Evolutionary conservation across 2,113 vertebrate genomes (phyloP), one percentile per base, ranked within the genome.

Genomic region (Calidris pygmaea): DNA sequence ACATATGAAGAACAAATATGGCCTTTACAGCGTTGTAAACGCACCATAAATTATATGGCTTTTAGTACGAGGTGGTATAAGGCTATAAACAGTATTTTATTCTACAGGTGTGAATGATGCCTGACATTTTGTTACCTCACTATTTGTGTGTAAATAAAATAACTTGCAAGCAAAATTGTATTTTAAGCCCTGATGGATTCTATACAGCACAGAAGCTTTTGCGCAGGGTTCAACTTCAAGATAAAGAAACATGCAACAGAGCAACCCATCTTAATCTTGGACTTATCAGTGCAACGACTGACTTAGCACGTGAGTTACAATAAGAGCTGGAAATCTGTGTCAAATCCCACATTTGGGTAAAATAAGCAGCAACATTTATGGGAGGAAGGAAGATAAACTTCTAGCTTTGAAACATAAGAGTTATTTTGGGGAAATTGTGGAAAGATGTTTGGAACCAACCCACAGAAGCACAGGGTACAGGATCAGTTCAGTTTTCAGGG

Each of bases 1-100:
- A 93, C 72, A 81, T 87, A 93, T 60, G 86, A 95, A 94, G 96
- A 95, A 96, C 89, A 97, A 96, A 96, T 89, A 87, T 74, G 48
- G 80, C 83, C 70, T 95, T 94, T 97, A 73, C 71, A 78, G 30
- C 1, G 0, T 72, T 95, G 70, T 87, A 94, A 96, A 97, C 9
- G 53, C 9, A n/a, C 18, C 35, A 94, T 95, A 97, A 97, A 96
- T 97, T 97, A 90, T 83, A 87, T 15, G 3, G 48, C 82, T 96
- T 96, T 92, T 96, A 94, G 90, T 89, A 74, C 85, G 87, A 90
- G 19, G 37, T 85, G 94, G 41, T 93, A 68, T 89, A 95, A 87
- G 34, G 41, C 37, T 87, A 87, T 96, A 96, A 97, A 96, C 55
- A 56, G 66, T 93, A 56, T 79, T 96, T 97, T 96, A 94, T 68